phyloP scores from a whole-genome alignment of 2,797 vertebrate species.

The Peromyscus nudipes region DNA sequence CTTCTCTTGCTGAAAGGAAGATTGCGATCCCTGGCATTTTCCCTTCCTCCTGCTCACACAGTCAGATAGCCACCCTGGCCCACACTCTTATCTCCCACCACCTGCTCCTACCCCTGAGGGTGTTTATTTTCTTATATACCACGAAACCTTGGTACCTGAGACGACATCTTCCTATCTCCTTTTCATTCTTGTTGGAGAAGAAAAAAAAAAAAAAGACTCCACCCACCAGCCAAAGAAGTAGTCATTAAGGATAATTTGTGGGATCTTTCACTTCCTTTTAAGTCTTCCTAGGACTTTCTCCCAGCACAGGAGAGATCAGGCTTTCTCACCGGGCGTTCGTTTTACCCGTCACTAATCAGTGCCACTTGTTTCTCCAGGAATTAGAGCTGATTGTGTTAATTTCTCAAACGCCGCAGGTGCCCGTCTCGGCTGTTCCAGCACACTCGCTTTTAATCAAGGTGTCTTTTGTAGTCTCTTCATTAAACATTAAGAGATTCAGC shows the following conservation, averaged over 20 bases:
- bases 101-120: background rate
- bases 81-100: background rate
- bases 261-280: slow-evolving; percentile 65
- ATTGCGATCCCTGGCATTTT: slow-evolving; percentile 13
- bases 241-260: slow-evolving; percentile 61
- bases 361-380: slow-evolving; percentile 75
- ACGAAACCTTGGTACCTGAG: slow-evolving; percentile 45
- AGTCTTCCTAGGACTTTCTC: slow-evolving; percentile 57
- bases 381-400: slow-evolving; percentile 68
- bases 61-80: background rate
- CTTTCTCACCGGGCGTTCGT: slow-evolving; percentile 64
- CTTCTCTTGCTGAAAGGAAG: slow-evolving; percentile 34
- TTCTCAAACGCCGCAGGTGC: slow-evolving; percentile 37
- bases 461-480: slow-evolving; percentile 33
- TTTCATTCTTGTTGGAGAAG: slow-evolving; percentile 58
- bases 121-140: background rate
- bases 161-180: slow-evolving; percentile 32
- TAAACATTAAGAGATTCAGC: slow-evolving; percentile 56
- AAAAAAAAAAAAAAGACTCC: background rate
- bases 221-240: slow-evolving; percentile 54
- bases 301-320: slow-evolving; percentile 40
- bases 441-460: slow-evolving; percentile 71
- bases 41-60: background rate
- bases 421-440: background rate
- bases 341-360: slow-evolving; percentile 73